Evolutionary conservation across 2,797 vertebrate species (phyloP).

Genomic region (Amphiprion clarkii): DNA sequence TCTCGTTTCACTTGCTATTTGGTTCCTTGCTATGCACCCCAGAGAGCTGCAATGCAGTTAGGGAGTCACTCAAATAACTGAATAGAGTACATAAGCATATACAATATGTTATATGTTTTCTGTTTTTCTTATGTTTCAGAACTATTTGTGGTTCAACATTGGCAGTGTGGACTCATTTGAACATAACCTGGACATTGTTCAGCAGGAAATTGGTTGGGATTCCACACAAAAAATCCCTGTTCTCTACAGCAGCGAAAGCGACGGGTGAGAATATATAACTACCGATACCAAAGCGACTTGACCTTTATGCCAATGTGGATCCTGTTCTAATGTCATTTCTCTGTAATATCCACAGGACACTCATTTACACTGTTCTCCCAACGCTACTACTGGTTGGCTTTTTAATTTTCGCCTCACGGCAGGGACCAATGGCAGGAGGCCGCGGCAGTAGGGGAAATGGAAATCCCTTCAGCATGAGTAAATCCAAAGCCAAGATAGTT

Average conservation of each 20-base stretch:
- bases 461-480: conserved; percentile 92
- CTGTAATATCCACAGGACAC: conserved; percentile 77
- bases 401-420: conserved; percentile 88
- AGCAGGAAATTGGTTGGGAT: conserved; percentile 83
- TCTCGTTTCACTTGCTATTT: background rate
- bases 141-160: conserved; percentile 98
- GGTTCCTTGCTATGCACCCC: background rate
- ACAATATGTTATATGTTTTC: background rate
- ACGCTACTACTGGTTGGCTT: conserved; percentile 90
- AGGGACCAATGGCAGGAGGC: conserved; percentile 87
- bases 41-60: background rate
- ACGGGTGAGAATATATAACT: conserved; percentile 87
- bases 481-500: conserved; percentile 94
- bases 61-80: background rate
- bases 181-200: conserved; percentile 92
- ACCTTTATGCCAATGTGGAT: background rate
- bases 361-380: conserved; percentile 91
- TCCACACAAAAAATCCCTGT: conserved; percentile 92
- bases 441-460: conserved; percentile 89
- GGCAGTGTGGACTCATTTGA: conserved; percentile 97
- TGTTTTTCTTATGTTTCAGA: conserved; percentile 64
- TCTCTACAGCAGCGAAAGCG: conserved; percentile 91
- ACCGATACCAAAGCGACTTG: background rate
- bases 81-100: background rate
- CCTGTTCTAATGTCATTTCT: background rate